Conservation (phyloP, 1,140 invertebrate genomes). For the Aphelenchoides fujianensis region DNA sequence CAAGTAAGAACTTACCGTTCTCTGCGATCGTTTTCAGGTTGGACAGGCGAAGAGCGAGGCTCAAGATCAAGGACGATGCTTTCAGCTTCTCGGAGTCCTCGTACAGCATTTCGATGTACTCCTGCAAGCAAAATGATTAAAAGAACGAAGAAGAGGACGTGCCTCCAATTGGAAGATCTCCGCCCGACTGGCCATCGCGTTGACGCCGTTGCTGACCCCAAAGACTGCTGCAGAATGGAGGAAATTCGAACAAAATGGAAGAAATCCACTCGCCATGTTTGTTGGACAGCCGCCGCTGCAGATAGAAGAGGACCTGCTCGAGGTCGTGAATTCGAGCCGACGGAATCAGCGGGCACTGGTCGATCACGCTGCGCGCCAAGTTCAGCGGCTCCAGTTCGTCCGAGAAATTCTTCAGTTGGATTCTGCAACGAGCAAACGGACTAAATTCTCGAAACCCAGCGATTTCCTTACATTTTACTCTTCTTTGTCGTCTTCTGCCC, state of each 20-base stretch:
- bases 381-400: slow-evolving; percentile 75
- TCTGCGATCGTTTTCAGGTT: slow-evolving; percentile 86
- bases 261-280: slow-evolving; percentile 12
- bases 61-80: slow-evolving; percentile 83
- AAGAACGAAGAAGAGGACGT: neutral
- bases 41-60: slow-evolving; percentile 83
- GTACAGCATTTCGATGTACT: slow-evolving; percentile 92
- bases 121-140: slow-evolving; percentile 67
- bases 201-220: slow-evolving; percentile 6
- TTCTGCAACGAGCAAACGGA: slow-evolving; percentile 65
- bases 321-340: slow-evolving; percentile 78
- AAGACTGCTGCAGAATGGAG: slow-evolving; percentile 13
- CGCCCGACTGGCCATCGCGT: neutral
- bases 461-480: slow-evolving; percentile 64
- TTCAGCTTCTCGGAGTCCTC: slow-evolving; percentile 90
- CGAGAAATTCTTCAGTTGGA: slow-evolving; percentile 78
- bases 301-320: slow-evolving; percentile 84
- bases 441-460: slow-evolving; percentile 20
- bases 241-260: slow-evolving; percentile 15
- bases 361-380: slow-evolving; percentile 79
- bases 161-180: slow-evolving; percentile 11
- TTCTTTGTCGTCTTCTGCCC: slow-evolving; percentile 17
- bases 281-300: slow-evolving; percentile 75
- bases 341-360: slow-evolving; percentile 83
- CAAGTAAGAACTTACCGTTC: slow-evolving; percentile 71